A percentile compares a stretch with the other conserved stretches of the same genome.
Evolutionary conservation across 2,113 vertebrate species (phyloP).

Genomic region (Tenebrosternarchus preto): DNA sequence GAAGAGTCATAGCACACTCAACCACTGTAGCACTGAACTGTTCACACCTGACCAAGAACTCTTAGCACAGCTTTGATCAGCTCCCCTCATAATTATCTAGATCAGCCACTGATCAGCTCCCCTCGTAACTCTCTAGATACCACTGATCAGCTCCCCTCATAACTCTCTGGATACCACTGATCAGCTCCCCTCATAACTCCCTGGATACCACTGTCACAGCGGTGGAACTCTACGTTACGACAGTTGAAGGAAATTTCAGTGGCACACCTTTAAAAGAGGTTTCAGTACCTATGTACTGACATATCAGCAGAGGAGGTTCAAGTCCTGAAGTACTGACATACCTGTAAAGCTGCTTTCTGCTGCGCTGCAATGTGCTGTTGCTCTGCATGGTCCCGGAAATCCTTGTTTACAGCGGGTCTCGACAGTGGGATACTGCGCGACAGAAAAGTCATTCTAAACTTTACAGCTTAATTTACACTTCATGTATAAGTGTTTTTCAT

Average conservation of each 20-base stretch:
- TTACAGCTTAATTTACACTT: neutral
- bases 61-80: neutral
- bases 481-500: too few species aligned
- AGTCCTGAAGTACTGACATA: constrained; percentile 51
- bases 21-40: neutral
- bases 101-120: too few species aligned
- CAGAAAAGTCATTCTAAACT: neutral
- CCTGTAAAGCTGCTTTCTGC: constrained; percentile 95
- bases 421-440: constrained; percentile 81
- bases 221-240: neutral
- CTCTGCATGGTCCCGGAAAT: constrained; percentile 91
- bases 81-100: too few species aligned
- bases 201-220: neutral
- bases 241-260: neutral
- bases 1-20: neutral
- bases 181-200: neutral
- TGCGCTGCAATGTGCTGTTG: constrained; percentile 96
- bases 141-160: too few species aligned
- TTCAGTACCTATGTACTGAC: too few species aligned
- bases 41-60: too few species aligned
- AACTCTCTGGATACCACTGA: neutral
- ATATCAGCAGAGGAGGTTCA: too few species aligned
- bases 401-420: constrained; percentile 83
- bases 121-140: too few species aligned
- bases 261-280: too few species aligned